Evolutionary conservation across 1,140 invertebrate species (phyloP).

Genomic region (Drosophila rufa): DNA sequence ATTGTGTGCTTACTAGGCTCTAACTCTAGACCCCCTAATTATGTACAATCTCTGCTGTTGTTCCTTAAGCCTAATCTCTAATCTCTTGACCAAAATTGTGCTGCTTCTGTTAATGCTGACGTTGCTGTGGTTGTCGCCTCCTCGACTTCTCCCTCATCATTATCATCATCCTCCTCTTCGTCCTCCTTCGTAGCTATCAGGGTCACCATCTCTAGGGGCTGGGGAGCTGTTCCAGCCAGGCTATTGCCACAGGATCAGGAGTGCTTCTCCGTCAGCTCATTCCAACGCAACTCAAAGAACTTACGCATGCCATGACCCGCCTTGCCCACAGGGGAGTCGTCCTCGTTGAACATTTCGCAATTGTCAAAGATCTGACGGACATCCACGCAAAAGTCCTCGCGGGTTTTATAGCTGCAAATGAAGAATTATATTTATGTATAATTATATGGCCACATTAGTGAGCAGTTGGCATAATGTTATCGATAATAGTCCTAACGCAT

Average conservation of each 20-base stretch:
- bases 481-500: too few species aligned
- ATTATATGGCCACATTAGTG: too few species aligned
- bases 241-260: constrained; percentile 70
- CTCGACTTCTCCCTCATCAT: not conserved
- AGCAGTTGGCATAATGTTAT: too few species aligned
- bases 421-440: not conserved
- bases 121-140: constrained; percentile 4
- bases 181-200: constrained; percentile 18
- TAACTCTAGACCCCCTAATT: constrained; percentile 36
- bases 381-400: constrained; percentile 95
- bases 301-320: constrained; percentile 96
- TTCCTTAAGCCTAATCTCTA: constrained; percentile 12
- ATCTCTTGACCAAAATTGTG: constrained; percentile 76
- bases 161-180: constrained; percentile 2
- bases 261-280: constrained; percentile 87
- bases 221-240: constrained; percentile 26
- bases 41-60: constrained; percentile 56
- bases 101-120: constrained; percentile 60
- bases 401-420: constrained; percentile 91
- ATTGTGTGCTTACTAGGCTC: constrained; percentile 43
- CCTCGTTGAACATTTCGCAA: constrained; percentile 99
- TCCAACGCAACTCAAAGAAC: constrained; percentile 96
- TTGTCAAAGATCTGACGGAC: constrained; percentile 97
- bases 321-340: constrained; percentile 97
- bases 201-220: constrained; percentile 43